These are phyloP conservation scores for Leptocoma aspasia DNA, from an alignment of 2,113 vertebrate species.

Conservation along the genomic window DNA sequence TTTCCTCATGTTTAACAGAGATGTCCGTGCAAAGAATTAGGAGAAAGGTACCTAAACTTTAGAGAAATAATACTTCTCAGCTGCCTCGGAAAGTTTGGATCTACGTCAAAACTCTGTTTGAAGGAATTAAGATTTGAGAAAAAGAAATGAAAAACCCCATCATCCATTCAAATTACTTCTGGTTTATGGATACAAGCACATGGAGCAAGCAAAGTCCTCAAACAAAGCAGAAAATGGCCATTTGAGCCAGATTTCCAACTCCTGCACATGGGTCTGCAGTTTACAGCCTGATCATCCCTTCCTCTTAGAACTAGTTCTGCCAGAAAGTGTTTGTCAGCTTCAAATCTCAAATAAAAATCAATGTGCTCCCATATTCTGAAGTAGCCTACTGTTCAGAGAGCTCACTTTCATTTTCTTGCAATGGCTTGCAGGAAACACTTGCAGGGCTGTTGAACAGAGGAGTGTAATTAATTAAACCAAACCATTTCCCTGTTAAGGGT, in stretches of 20 bases:
- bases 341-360: background rate
- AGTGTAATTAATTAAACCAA: slow-evolving; percentile 27
- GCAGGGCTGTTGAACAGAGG: background rate
- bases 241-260: background rate
- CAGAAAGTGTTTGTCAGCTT: background rate
- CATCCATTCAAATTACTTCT: background rate
- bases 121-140: slow-evolving; percentile 4
- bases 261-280: background rate
- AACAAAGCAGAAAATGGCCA: background rate
- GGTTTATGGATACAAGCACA: background rate
- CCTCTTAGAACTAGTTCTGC: background rate
- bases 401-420: slow-evolving; percentile 13
- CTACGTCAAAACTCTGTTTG: background rate
- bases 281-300: background rate
- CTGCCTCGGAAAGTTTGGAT: background rate
- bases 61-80: background rate
- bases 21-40: background rate
- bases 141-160: background rate
- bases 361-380: background rate
- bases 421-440: background rate
- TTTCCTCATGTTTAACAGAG: background rate
- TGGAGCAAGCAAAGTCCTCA: background rate
- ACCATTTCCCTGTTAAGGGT: slow-evolving; percentile 6
- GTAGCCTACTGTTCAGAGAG: background rate
- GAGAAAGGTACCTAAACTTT: background rate